Conservation (phyloP, 2,113 vertebrate genomes). For the Hyla sarda region DNA sequence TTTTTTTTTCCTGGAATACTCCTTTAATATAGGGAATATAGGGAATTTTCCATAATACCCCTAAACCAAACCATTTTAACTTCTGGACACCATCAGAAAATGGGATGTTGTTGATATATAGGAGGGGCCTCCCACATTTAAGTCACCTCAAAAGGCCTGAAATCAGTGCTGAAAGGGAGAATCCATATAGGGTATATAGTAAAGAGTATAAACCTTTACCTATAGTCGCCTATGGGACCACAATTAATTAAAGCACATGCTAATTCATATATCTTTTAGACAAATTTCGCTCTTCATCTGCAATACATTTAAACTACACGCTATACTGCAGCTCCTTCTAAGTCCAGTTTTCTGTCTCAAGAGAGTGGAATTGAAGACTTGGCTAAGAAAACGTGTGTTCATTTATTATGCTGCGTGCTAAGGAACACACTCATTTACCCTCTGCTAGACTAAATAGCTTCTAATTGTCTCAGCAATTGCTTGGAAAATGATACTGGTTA, state of each 20-base stretch:
- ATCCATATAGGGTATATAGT: too few species aligned
- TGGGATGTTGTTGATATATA: too few species aligned
- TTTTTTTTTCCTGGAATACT: too few species aligned
- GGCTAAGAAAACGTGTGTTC: conserved; percentile 55
- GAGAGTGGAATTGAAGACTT: conserved; percentile 17
- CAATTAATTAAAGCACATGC: background rate
- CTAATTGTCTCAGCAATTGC: conserved; percentile 46
- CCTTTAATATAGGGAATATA: too few species aligned
- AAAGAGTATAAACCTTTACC: background rate
- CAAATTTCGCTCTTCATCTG: background rate
- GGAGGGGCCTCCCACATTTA: too few species aligned
- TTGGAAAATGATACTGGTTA: conserved; percentile 56
- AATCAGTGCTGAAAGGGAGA: too few species aligned
- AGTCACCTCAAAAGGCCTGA: too few species aligned
- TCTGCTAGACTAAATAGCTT: conserved; percentile 49
- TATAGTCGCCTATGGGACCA: background rate
- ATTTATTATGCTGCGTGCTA: conserved; percentile 52
- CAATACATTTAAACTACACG: background rate
- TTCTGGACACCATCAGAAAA: too few species aligned
- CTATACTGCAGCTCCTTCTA: background rate
- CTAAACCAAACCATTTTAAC: too few species aligned
- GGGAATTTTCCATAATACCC: too few species aligned
- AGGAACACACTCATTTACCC: conserved; percentile 51
- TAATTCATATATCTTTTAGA: background rate
- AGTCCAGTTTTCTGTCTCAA: background rate